These are phyloP conservation scores for Spilarctia lutea DNA, from an alignment of 2,888 invertebrate genomes.

Conservation along the genomic window DNA sequence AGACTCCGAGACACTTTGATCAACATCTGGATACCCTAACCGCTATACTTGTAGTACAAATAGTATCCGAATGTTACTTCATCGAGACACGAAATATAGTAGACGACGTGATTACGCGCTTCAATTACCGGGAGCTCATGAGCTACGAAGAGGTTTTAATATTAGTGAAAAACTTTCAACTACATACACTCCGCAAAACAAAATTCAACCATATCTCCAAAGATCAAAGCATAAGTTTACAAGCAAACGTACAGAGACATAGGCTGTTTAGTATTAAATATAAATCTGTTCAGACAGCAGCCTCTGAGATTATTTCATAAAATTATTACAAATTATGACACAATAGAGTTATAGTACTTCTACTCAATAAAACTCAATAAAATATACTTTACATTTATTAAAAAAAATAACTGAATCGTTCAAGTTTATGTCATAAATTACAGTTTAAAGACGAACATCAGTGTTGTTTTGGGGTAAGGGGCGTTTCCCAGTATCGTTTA, in stretches of 20 bases:
- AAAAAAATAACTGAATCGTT: background rate
- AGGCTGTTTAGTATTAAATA: background rate
- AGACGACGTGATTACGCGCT: background rate
- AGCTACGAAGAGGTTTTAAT: background rate
- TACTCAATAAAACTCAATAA: background rate
- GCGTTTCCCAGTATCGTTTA: background rate
- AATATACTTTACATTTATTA: background rate
- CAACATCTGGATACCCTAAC: too few relatives aligned
- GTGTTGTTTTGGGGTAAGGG: background rate
- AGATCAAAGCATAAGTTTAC: background rate
- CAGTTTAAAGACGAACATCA: background rate
- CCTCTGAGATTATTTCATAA: too few relatives aligned
- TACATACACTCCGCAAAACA: background rate
- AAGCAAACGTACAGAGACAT: background rate
- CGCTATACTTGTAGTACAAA: too few relatives aligned
- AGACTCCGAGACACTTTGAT: too few relatives aligned
- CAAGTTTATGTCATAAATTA: background rate
- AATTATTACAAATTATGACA: background rate
- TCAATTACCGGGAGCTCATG: background rate
- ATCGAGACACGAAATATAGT: too few relatives aligned
- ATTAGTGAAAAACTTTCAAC: background rate
- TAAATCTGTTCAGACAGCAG: background rate
- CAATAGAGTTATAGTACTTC: background rate
- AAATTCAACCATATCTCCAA: background rate
- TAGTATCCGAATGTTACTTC: too few relatives aligned